Conservation (phyloP, 2,113 vertebrate species). For the Sus scrofa region T2T-Sscrofa CM000826.6:79266001-79266500, state of each 20-base stretch:
- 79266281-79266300: not conserved
- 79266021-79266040: too few relatives aligned
- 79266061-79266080: not conserved
- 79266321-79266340: not conserved
- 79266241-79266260: not conserved
- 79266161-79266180: not conserved
- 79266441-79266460: not conserved
- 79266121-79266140: not conserved
- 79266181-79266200: not conserved
- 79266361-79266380: not conserved
- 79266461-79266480: not conserved
- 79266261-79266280: not conserved
- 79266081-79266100: not conserved
- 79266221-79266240: not conserved
- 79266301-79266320: not conserved
- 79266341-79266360: not conserved
- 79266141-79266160: not conserved
- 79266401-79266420: not conserved
- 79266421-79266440: not conserved
- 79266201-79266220: not conserved
- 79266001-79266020: not conserved
- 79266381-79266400: not conserved
- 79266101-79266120: not conserved
- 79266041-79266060: not conserved
- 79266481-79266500: constrained; percentile 7